Conservation (phyloP, 2,888 invertebrate species). For the Anoncus sp. region DNA sequence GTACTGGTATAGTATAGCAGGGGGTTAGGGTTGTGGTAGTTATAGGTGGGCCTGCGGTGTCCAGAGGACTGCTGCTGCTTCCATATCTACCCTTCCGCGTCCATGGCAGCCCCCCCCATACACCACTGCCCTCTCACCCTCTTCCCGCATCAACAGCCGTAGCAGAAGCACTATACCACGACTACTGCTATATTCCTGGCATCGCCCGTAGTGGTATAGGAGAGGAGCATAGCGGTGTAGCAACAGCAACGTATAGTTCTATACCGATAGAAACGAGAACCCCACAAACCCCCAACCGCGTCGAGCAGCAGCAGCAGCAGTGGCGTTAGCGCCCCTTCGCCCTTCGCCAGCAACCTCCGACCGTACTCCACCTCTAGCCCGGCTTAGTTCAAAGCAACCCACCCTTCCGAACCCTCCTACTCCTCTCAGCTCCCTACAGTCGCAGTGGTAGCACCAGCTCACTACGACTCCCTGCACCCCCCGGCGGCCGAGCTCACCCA, state of each 20-base stretch:
- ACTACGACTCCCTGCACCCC: slow-evolving; percentile 53
- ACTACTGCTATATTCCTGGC: slow-evolving; percentile 53
- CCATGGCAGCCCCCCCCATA: slow-evolving; percentile 69
- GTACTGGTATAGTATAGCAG: slow-evolving; percentile 48
- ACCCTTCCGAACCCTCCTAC: slow-evolving; percentile 69
- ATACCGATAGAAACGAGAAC: slow-evolving; percentile 61
- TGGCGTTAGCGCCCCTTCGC: slow-evolving; percentile 70
- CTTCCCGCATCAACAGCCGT: slow-evolving; percentile 59
- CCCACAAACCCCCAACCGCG: slow-evolving; percentile 58
- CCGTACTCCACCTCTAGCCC: slow-evolving; percentile 78
- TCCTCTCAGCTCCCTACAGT: slow-evolving; percentile 66
- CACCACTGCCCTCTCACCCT: slow-evolving; percentile 53
- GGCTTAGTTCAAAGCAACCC: slow-evolving; percentile 83
- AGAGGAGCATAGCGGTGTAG: slow-evolving; percentile 55
- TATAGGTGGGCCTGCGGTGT: slow-evolving; percentile 80
- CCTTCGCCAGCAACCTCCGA: slow-evolving; percentile 77
- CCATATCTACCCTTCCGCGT: slow-evolving; percentile 77
- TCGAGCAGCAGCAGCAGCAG: slow-evolving; percentile 55
- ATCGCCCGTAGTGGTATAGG: slow-evolving; percentile 48
- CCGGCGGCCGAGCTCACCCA: slow-evolving; percentile 57
- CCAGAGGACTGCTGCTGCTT: slow-evolving; percentile 72
- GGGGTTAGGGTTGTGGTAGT: slow-evolving; percentile 72
- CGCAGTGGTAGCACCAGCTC: slow-evolving; percentile 65
- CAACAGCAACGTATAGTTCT: slow-evolving; percentile 58
- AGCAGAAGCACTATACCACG: slow-evolving; percentile 58